Evolutionary conservation across 2,888 invertebrate genomes (phyloP).

Genomic region (Drosophila buzzatii): DNA sequence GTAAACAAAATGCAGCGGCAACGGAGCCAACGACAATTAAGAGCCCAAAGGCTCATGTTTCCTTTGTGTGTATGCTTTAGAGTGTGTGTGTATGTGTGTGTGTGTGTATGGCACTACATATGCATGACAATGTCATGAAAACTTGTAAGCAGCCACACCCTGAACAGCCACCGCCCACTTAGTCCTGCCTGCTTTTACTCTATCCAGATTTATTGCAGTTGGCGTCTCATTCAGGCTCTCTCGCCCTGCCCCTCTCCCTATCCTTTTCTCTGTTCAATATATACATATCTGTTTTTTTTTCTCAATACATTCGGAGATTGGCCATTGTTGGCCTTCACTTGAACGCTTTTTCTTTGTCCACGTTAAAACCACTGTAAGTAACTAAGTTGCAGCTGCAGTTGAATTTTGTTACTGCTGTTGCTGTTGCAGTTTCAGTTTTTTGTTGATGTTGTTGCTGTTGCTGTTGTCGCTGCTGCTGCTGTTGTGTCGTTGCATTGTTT

Average conservation of each 20-base stretch:
- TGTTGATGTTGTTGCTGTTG: neutral
- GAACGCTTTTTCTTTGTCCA: conserved; percentile 50
- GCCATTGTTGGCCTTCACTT: conserved; percentile 65
- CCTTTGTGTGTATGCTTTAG: conserved; percentile 2
- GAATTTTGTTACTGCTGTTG: conserved; percentile 11
- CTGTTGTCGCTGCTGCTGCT: conserved; percentile 19
- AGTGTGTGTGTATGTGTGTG: neutral
- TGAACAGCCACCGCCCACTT: conserved; percentile 18
- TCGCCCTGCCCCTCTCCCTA: neutral
- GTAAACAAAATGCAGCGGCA: conserved; percentile 60
- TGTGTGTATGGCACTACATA: conserved; percentile 56
- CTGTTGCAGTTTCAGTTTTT: neutral
- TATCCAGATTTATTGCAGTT: conserved; percentile 43
- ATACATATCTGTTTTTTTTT: neutral
- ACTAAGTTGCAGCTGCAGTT: conserved; percentile 64
- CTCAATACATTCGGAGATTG: conserved; percentile 65
- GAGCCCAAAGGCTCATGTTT: conserved; percentile 30
- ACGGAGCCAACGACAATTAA: conserved; percentile 66
- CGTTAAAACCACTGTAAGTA: conserved; percentile 73
- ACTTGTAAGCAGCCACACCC: conserved; percentile 69
- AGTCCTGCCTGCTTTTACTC: conserved; percentile 57
- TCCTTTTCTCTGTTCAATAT: no score
- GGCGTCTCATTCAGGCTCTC: neutral
- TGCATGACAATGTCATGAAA: conserved; percentile 79
- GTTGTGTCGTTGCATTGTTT: conserved; percentile 43